These are phyloP conservation scores for Microcebus lehilahytsara DNA, from an alignment of 2,113 vertebrate genomes.

Conservation along the genomic window DNA sequence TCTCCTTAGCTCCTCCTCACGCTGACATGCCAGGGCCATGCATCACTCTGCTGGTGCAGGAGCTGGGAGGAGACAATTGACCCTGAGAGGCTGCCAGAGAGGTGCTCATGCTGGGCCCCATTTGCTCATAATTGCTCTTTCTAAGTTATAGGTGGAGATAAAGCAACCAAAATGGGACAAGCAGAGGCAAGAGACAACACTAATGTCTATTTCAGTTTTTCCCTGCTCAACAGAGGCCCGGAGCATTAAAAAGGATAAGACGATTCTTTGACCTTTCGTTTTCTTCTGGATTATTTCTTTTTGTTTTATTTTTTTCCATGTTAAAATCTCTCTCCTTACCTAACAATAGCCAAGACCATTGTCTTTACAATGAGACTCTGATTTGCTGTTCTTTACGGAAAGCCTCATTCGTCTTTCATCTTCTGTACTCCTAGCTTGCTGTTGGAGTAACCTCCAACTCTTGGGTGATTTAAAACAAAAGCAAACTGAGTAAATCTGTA, in stretches of 20 bases:
- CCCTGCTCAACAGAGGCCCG: conserved; percentile 72
- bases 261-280: conserved; percentile 52
- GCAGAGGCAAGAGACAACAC: conserved; percentile 82
- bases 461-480: conserved; percentile 79
- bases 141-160: conserved; percentile 85
- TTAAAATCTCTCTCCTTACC: conserved; percentile 66
- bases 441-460: conserved; percentile 74
- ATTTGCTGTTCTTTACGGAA: conserved; percentile 74
- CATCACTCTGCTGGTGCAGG: conserved; percentile 80
- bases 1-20: conserved; percentile 61
- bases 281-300: conserved; percentile 53
- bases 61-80: conserved; percentile 82
- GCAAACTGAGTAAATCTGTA: background rate
- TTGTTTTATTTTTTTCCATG: conserved; percentile 73
- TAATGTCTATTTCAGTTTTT: conserved; percentile 81
- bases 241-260: conserved; percentile 40
- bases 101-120: conserved; percentile 83
- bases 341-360: conserved; percentile 77
- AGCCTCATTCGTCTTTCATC: conserved; percentile 72
- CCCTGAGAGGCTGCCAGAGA: conserved; percentile 77
- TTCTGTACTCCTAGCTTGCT: conserved; percentile 77
- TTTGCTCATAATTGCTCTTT: conserved; percentile 86
- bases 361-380: conserved; percentile 73
- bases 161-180: conserved; percentile 82
- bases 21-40: conserved; percentile 81